Conservation (phyloP, 2,797 vertebrate genomes). For the Mallotus villosus region DNA sequence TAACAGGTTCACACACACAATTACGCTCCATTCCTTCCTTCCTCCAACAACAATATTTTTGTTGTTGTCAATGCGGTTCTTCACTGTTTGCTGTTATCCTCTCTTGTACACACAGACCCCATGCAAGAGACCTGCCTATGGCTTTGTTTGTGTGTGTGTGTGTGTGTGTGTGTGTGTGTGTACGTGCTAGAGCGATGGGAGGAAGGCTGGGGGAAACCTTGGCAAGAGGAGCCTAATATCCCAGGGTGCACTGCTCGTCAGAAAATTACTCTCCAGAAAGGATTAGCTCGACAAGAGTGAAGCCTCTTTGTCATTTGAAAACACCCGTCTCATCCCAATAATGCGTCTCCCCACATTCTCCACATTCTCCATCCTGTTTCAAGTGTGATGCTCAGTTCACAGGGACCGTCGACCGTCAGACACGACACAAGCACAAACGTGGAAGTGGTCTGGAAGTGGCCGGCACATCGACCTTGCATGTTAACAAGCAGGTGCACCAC, state of each 20-base stretch:
- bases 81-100: slow-evolving; percentile 46
- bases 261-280: not conserved
- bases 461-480: not conserved
- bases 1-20: not conserved
- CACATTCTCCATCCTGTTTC: not conserved
- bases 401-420: not conserved
- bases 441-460: no score
- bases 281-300: not conserved
- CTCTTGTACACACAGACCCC: slow-evolving; percentile 37
- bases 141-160: slow-evolving; percentile 23
- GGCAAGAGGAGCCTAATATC: slow-evolving; percentile 9
- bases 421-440: not conserved
- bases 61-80: slow-evolving; percentile 27
- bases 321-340: not conserved
- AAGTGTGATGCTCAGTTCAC: not conserved
- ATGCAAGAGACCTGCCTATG: slow-evolving; percentile 32
- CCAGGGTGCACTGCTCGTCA: not conserved
- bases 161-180: slow-evolving; percentile 21
- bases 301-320: not conserved
- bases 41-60: slow-evolving; percentile 6
- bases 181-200: not conserved
- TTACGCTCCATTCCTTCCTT: not conserved
- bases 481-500: not conserved
- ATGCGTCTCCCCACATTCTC: not conserved
- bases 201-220: slow-evolving; percentile 4